phyloP scores from a whole-genome alignment of 2,888 invertebrate species.

The Sepioteuthis lessoniana region DNA sequence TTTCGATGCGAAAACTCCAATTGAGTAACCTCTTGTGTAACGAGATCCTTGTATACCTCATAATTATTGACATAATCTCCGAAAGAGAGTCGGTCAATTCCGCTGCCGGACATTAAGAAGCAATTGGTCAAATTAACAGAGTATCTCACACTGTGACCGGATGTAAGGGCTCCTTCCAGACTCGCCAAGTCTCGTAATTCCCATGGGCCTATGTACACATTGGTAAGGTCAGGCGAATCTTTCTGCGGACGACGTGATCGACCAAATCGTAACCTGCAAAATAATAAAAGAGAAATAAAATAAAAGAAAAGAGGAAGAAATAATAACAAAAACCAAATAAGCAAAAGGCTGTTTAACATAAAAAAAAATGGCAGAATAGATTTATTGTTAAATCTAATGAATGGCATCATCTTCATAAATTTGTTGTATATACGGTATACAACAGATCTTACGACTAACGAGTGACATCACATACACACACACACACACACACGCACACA shows the following conservation, averaged over 20 bases:
- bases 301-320: neutral
- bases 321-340: neutral
- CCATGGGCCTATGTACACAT: conserved; percentile 50
- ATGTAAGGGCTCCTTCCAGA: conserved; percentile 52
- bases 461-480: no score
- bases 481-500: no score
- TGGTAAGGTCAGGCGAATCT: conserved; percentile 40
- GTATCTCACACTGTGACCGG: conserved; percentile 54
- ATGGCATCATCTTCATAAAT: no score
- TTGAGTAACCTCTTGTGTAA: neutral
- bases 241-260: neutral
- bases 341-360: no score
- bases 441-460: no score
- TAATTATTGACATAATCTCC: conserved; percentile 54
- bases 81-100: conserved; percentile 53
- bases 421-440: no score
- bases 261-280: conserved; percentile 16
- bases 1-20: conserved; percentile 46
- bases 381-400: no score
- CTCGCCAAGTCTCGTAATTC: conserved; percentile 49
- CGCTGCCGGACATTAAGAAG: conserved; percentile 51
- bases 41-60: conserved; percentile 43
- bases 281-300: neutral
- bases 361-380: no score
- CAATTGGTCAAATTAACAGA: conserved; percentile 54